These are phyloP conservation scores for Theonella swinhoei DNA, from an alignment of 37 sponge, comb jelly and placozoan genomes.

Conservation along the genomic window DNA sequence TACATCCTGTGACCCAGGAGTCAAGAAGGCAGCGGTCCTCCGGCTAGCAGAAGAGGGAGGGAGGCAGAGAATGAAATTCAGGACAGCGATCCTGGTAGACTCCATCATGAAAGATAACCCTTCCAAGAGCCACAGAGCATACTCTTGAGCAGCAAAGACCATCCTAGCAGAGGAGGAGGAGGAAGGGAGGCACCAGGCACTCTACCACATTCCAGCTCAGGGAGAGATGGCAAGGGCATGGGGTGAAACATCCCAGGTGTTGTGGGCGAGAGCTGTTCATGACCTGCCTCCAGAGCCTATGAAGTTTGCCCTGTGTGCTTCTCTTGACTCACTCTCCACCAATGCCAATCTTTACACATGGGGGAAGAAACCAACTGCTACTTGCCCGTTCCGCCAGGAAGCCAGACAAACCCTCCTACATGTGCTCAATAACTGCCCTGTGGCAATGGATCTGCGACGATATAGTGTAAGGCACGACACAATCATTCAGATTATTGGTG, in stretches of 20 bases:
- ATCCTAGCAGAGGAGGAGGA: background rate
- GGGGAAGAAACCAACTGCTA: background rate
- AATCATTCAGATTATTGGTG: no score
- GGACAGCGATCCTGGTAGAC: background rate
- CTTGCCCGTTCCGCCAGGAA: no score
- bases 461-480: background rate
- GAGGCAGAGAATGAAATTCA: background rate
- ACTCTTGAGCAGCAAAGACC: background rate
- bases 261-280: background rate
- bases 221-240: background rate
- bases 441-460: background rate
- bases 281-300: background rate
- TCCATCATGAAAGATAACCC: background rate
- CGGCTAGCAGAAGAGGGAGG: no score
- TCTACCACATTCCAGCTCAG: background rate
- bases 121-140: background rate
- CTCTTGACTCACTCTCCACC: background rate
- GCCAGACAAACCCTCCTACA: background rate
- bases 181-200: background rate
- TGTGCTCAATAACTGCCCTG: background rate
- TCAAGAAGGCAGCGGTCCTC: no score
- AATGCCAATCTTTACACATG: background rate
- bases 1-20: no score
- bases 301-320: background rate
- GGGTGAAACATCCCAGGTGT: background rate